Base-by-base conservation (phyloP, 2,888 invertebrate species). In the Dasysyrphus tricinctus region DNA sequence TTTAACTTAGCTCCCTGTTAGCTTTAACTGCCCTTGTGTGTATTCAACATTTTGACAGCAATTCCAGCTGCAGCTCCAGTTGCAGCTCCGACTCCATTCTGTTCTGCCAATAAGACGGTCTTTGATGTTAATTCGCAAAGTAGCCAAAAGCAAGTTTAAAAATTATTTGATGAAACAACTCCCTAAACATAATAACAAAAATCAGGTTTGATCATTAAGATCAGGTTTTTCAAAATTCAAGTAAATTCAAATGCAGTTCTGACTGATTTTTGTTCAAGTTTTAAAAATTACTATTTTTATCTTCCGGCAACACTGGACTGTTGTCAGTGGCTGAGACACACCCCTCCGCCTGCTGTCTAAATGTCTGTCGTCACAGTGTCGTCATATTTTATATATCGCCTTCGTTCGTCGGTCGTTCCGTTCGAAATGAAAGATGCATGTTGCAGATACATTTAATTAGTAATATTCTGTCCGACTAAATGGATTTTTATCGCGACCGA, bases 371-470 rank as follows among this genome's bases (percentile, higher is more conserved):
- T 86, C 86, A 82, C 86, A 82, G 79, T 82, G 82, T 86, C 82
- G 86, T 86, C 86, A 82, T 81, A 86, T 78, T 81, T 86, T 86
- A 86, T 82, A 81, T 81, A 81, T 86, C 81, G 74, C 74, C 74
- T 81, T 78, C 51, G 74, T 57, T 65, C 59, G 65, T 34, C 47
- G 47, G n/a, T 42, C 44, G 67, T 29, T 67, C 51, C 54, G 37
- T 56, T 57, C 57, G 59, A 63, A 54, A 75, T 78, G 72, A 79
- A 44, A 88, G 88, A 88, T 88, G 85, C 88, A 85, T 88, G 88
- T 88, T 87, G 84, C 78, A 81, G 88, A 88, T 88, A 88, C 87
- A 88, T 88, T 88, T 88, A 88, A 89, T 88, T 89, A 88, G 88
- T 88, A 83, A 88, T 88, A 88, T 87, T 88, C 88, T 89, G 89